phyloP scores from a whole-genome alignment of 2,888 invertebrate genomes.

The Cylloceria caligata region DNA sequence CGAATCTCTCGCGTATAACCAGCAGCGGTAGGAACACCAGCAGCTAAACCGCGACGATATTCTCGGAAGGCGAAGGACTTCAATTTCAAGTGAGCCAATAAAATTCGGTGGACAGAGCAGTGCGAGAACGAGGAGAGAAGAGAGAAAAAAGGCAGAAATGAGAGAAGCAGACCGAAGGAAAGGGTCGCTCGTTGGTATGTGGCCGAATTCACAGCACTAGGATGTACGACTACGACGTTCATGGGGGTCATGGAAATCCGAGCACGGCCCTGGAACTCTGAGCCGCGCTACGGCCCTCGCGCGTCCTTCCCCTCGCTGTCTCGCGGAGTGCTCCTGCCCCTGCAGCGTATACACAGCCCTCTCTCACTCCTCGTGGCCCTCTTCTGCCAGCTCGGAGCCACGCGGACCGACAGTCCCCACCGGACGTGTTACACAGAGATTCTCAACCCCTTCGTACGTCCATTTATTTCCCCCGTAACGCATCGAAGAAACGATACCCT shows the following conservation, averaged over 20 bases:
- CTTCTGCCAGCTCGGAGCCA: conserved; percentile 72
- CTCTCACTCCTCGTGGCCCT: conserved; percentile 60
- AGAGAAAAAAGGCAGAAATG: conserved; percentile 29
- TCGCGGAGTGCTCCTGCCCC: conserved; percentile 66
- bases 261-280: conserved; percentile 76
- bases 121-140: conserved; percentile 29
- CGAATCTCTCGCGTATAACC: conserved; percentile 55
- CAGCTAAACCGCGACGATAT: conserved; percentile 63
- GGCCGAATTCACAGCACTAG: conserved; percentile 55
- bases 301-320: conserved; percentile 67
- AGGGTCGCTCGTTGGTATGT: conserved; percentile 48
- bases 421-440: conserved; percentile 65
- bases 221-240: conserved; percentile 36
- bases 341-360: conserved; percentile 50
- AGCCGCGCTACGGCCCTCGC: conserved; percentile 67
- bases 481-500: no score
- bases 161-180: conserved; percentile 32
- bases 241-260: conserved; percentile 72
- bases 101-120: conserved; percentile 69
- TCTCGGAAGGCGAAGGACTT: conserved; percentile 74
- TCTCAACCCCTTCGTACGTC: conserved; percentile 52
- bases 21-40: conserved; percentile 22
- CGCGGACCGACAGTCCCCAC: conserved; percentile 64
- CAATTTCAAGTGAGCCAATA: conserved; percentile 75
- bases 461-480: not conserved